These are phyloP conservation scores for Diuraphis noxia DNA, from an alignment of 1,140 invertebrate genomes.

Conservation along the genomic window DNA sequence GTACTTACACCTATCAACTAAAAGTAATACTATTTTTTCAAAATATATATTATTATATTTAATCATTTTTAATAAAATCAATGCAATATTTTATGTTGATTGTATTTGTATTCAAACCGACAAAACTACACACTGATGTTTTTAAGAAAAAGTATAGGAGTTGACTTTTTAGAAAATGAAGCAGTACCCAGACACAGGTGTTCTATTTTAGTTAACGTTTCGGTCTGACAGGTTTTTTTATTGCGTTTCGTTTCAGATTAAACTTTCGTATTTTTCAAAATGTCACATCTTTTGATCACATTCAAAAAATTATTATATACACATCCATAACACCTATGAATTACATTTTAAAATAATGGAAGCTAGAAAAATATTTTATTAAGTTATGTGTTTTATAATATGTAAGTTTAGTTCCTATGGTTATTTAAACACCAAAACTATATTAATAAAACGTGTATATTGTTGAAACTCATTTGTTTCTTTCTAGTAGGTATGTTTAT, in stretches of 20 bases:
- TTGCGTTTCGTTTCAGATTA: background rate
- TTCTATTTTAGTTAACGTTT: constrained; percentile 13
- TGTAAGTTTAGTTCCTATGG: background rate
- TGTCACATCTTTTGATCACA: background rate
- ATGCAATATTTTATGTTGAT: background rate
- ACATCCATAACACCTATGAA: background rate
- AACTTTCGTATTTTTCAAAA: constrained; percentile 27
- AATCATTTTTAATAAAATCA: background rate
- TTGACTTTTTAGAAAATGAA: background rate
- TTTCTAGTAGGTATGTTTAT: background rate
- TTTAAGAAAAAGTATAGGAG: background rate
- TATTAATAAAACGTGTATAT: background rate
- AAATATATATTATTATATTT: background rate
- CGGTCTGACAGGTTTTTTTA: constrained; percentile 26
- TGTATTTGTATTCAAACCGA: background rate
- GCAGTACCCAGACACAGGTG: background rate
- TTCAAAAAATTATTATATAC: background rate
- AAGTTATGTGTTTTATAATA: background rate
- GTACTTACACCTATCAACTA: background rate
- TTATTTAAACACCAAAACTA: background rate
- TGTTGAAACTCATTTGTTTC: background rate
- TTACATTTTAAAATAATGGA: background rate
- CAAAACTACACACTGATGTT: background rate
- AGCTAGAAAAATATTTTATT: background rate
- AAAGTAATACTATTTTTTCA: background rate